Conservation (phyloP, 2,888 invertebrate genomes). For the Eremobia ochroleuca region DNA sequence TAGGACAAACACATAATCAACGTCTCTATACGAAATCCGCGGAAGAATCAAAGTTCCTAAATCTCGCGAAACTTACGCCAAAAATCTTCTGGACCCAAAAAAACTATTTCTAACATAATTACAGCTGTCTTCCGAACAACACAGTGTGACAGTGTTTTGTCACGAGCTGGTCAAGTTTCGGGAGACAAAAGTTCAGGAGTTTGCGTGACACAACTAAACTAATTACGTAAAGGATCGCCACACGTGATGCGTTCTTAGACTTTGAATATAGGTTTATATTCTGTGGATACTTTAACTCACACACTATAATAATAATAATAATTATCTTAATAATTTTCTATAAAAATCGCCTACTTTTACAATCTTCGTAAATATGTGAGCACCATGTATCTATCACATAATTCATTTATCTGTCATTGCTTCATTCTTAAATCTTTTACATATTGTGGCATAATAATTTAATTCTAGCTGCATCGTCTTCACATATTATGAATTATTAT, state of each 20-base stretch:
- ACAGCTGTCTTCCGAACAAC: constrained; percentile 26
- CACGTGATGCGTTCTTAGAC: constrained; percentile 39
- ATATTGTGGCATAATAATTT: too few relatives aligned
- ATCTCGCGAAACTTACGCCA: constrained; percentile 10
- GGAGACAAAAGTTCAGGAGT: constrained; percentile 27
- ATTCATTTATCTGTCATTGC: too few relatives aligned
- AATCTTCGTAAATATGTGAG: too few relatives aligned
- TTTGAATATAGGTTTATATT: neutral
- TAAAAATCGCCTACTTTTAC: too few relatives aligned
- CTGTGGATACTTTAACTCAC: too few relatives aligned
- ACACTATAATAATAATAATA: too few relatives aligned
- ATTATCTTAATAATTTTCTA: too few relatives aligned
- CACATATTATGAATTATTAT: too few relatives aligned
- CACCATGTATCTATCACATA: too few relatives aligned
- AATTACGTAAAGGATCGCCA: constrained; percentile 53
- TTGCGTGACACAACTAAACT: constrained; percentile 57
- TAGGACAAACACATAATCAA: neutral
- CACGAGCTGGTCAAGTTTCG: constrained; percentile 47
- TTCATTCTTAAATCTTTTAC: too few relatives aligned
- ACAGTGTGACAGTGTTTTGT: constrained; percentile 39
- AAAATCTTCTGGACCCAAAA: constrained; percentile 23
- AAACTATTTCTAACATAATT: constrained; percentile 43
- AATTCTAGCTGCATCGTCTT: too few relatives aligned
- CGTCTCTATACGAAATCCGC: neutral
- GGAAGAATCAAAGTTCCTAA: neutral